Evolutionary conservation across 2,797 vertebrate species (phyloP), one percentile per base, ranked within the genome.

Genomic region (Coendou prehensilis): DNA sequence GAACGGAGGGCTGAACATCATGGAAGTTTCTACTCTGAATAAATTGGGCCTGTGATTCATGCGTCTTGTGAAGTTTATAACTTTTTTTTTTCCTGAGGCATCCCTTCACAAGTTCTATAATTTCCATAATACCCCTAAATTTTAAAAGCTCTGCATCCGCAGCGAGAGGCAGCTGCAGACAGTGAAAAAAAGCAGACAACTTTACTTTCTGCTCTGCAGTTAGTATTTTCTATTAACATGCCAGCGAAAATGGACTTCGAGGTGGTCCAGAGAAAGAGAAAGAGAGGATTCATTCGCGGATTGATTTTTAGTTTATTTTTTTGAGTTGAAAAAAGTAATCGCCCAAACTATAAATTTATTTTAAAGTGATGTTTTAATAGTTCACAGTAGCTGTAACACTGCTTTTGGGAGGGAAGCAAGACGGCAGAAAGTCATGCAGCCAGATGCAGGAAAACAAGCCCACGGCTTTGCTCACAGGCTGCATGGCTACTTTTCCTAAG

Each of bases 71-170:
- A 97, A 97, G 90, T 95, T 97, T 96, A 92, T 97, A 95, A 94
- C 86, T 96, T 85, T 94, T 94, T 73, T 61, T 94, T 93, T 91
- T 83, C 97, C 61, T 87, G 95, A 97, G 98, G 94, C 89, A 95
- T 89, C 92, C 94, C 94, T 97, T 97, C 73, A 87, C 95, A 96
- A 89, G 95, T 96, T 91, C 81, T 94, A 9, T 94, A 86, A 98
- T 97, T 97, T 97, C 94, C 91, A 91, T 96, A 97, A 97, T 97
- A 95, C 93, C 52, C 93, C 82, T 94, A 94, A 96, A 97, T 91
- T 97, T 97, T 89, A 96, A 97, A 96, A 97, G 82, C 87, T 87
- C 47, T 93, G 87, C 61, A 63, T 97, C 57, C 86, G 67, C 91
- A 91, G 91, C 91, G 93, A 93, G 41, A 96, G 92, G 94, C 93